Base-by-base conservation (phyloP, 2,113 vertebrate species). In the Psophia crepitans region DNA sequence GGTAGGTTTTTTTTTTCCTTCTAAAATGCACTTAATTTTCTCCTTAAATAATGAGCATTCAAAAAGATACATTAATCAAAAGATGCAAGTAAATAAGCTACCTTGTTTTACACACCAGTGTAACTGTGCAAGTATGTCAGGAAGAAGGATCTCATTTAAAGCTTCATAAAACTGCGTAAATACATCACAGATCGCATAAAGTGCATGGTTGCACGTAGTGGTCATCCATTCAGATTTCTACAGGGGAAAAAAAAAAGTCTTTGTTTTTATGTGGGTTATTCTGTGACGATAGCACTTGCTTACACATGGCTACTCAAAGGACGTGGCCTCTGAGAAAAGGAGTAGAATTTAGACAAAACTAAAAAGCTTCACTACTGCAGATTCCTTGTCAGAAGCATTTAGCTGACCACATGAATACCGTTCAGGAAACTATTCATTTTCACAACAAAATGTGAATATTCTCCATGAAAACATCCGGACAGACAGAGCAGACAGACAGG, bases 151-250 rank as follows among this genome's bases (percentile, higher is more conserved):
- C 89, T 99, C 98, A 43, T 99, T 99, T 96, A 99, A 98, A 46
- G 99, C 99, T 97, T 99, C 99, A 28, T 99, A 99, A 86, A 99
- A 99, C 76, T 99, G 99, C 0, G 99, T 99, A 95, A 99, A 99
- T 32, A 99, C 99, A 21, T 99, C 99, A 90, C 99, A 99, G 93
- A 99, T 99, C 44, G 99, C 99, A 57, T 99, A 99, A 66, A 99
- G 99, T 6, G 99, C 99, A 1, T 99, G 99, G 98, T 99, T 99
- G 95, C 99, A 99, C 2, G 99, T 99, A 8, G 99, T 99, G 10
- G 99, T 99, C 99, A 99, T 99, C 99, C 99, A 99, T 97, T 99
- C 99, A 0, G 99, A 99, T 97, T 99, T 99, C 99, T 99, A 94
- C 82, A 95, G 28, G 41, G 41, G 13, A 41, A 41, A 41, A 41